These are phyloP conservation scores for Hypothenemus hampei DNA, from an alignment of 1,140 invertebrate species.

Conservation along the genomic window DNA sequence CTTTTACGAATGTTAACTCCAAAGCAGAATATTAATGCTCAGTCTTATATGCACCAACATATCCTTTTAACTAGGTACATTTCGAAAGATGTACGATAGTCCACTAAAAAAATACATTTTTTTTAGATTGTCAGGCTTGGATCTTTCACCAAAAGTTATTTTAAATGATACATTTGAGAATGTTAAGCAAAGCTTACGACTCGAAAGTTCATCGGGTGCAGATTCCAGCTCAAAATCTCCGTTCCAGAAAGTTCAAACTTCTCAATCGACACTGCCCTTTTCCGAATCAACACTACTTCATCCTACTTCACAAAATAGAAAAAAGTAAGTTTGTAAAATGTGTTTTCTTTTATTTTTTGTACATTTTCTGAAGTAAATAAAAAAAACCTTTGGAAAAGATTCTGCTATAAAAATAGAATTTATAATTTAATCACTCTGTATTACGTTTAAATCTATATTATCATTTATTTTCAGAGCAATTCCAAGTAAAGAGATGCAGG, in stretches of 20 bases:
- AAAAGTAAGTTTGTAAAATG: conserved; percentile 37
- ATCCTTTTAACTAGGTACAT: conserved; percentile 43
- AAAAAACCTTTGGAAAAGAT: too few species aligned
- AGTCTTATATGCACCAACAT: conserved; percentile 44
- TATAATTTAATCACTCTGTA: background rate
- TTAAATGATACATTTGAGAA: conserved; percentile 37
- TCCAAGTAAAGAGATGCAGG: conserved; percentile 67
- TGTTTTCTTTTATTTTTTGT: background rate
- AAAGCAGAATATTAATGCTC: conserved; percentile 38
- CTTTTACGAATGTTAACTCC: conserved; percentile 36
- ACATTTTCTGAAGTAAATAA: conserved; percentile 1
- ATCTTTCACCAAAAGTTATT: conserved; percentile 39
- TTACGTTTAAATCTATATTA: background rate
- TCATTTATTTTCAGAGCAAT: conserved; percentile 46
- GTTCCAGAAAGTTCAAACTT: conserved; percentile 32
- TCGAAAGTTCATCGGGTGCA: conserved; percentile 17
- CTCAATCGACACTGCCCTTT: conserved; percentile 35
- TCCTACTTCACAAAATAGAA: conserved; percentile 30
- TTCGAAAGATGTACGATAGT: background rate
- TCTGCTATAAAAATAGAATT: too few species aligned
- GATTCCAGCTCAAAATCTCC: conserved; percentile 21
- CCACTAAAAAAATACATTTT: conserved; percentile 7
- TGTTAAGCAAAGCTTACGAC: conserved; percentile 37
- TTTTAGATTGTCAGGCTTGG: conserved; percentile 41
- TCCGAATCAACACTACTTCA: conserved; percentile 37